Conservation (phyloP, 2,797 vertebrate species). For the Arctocebus calabarensis region DNA sequence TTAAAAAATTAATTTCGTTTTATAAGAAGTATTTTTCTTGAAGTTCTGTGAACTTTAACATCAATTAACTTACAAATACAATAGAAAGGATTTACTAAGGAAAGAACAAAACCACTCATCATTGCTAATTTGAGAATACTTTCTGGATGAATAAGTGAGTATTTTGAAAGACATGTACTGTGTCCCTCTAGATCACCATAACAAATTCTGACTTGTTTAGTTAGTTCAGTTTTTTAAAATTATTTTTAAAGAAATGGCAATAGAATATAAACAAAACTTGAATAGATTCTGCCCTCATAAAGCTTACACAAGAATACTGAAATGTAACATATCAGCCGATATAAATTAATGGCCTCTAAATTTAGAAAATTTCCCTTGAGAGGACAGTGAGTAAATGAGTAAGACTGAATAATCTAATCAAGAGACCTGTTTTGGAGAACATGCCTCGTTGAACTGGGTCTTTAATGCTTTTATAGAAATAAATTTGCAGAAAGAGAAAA, state of each 20-base stretch:
- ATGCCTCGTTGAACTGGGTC: background rate
- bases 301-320: background rate
- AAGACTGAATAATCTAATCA: background rate
- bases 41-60: conserved; percentile 23
- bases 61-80: background rate
- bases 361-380: conserved; percentile 37
- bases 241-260: conserved; percentile 21
- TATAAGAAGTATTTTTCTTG: background rate
- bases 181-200: background rate
- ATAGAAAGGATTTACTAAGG: conserved; percentile 1
- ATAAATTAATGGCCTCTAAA: conserved; percentile 52
- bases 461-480: background rate
- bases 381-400: background rate
- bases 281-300: background rate
- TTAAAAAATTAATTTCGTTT: conserved; percentile 21
- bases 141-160: conserved; percentile 1
- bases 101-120: background rate
- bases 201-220: conserved; percentile 14
- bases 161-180: background rate
- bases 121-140: background rate
- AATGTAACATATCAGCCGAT: background rate
- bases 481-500: conserved; percentile 45
- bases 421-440: conserved; percentile 38
- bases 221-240: background rate
- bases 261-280: conserved; percentile 42